Base-by-base conservation (phyloP, 2,113 vertebrate species). In the Sterrhoptilus dennistouni region DNA sequence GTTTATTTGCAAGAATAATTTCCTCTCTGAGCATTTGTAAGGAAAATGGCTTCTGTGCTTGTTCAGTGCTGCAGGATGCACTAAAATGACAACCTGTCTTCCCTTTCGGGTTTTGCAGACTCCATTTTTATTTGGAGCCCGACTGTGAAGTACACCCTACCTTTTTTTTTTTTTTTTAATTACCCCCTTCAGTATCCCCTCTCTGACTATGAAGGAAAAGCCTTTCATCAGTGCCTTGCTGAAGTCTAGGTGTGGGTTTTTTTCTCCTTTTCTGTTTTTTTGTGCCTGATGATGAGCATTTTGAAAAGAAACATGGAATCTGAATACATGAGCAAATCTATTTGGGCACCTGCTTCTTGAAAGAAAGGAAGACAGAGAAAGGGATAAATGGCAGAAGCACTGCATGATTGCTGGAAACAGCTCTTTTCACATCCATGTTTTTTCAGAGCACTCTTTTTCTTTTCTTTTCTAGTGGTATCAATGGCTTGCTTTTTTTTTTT, bases 291-390 rank as follows among this genome's bases (percentile, higher is more conserved):
- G 45, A 66, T 77, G 38, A 95, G 42, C 3, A 0, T 91, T 87
- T 89, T 82, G 47, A 89, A 94, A 91, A 95, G 61, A 74, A 90
- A 59, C 13, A 45, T 54, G 29, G 42, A 79, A 85, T 81, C 33
- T 90, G 69, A 95, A 89, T 66, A 50, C 80, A 45, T 64, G 38
- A 78, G 14, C 71, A 95, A 92, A 89, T 77, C 29, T 86, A 24
- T 86, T 69, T 83, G 53, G 56, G 65, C 77, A 91, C 69, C 65
- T 91, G 81, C 56, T 83, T 84, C 83, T 94, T 97, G 77, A 93
- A 90, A 94, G 70, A 90, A 49, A 78, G 29, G 36, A 95, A 94
- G 52, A 71, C 44, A 83, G 76, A 70, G 31, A 84, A 68, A 19
- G 64, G 44, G 27, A 79, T 87, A 84, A 96, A 84, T 79, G 65